These are phyloP conservation scores for Spheniscus mendiculus DNA, from an alignment of 2,113 vertebrate genomes.

Conservation along the genomic window DNA sequence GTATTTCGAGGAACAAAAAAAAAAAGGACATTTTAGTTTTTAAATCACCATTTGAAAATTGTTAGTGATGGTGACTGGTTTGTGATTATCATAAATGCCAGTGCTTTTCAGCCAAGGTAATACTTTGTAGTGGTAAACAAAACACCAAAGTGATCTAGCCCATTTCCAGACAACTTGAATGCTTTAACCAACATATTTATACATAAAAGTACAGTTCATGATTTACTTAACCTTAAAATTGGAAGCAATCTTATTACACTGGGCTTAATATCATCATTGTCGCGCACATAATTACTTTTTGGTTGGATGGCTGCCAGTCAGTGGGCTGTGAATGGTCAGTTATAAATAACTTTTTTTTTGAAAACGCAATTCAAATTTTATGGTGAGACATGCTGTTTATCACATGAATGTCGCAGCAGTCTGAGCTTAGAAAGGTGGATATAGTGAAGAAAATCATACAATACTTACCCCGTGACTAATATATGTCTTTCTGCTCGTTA, in stretches of 20 bases:
- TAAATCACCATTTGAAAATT: background rate
- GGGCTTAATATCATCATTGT: background rate
- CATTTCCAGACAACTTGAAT: background rate
- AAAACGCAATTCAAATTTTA: background rate
- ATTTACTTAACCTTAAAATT: slow-evolving; percentile 32
- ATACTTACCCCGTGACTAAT: background rate
- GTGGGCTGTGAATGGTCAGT: background rate
- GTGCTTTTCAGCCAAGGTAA: background rate
- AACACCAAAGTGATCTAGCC: background rate
- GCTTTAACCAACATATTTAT: background rate
- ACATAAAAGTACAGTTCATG: background rate
- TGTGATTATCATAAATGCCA: background rate
- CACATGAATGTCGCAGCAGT: background rate
- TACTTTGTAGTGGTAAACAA: background rate
- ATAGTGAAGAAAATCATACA: background rate
- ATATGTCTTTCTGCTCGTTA: background rate
- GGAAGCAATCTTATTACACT: background rate
- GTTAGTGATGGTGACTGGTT: background rate
- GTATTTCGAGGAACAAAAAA: background rate
- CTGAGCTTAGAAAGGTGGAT: background rate
- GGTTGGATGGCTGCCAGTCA: slow-evolving; percentile 6
- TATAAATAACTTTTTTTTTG: background rate
- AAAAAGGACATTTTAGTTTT: background rate
- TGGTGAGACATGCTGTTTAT: background rate
- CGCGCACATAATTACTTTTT: background rate